A percentile compares a stretch with the other conserved stretches of the same genome.
Conservation (phyloP, 1,140 invertebrate species). For the Mycetomoellerius zeteki region DNA sequence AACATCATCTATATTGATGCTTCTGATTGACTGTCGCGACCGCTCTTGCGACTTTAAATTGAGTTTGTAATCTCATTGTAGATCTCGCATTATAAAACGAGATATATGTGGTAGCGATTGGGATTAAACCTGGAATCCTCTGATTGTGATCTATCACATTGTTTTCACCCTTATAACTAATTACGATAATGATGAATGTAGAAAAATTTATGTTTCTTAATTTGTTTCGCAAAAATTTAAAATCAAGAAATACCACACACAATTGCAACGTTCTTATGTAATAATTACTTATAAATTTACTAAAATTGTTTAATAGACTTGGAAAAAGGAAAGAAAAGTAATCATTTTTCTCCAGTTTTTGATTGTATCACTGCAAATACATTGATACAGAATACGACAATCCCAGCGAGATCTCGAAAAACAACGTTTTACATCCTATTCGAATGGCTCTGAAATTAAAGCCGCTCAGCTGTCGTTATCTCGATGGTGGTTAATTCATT, state of each 20-base stretch:
- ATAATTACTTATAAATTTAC: not conserved
- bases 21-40: too few relatives aligned
- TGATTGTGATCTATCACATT: too few relatives aligned
- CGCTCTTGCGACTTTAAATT: too few relatives aligned
- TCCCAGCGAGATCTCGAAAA: not conserved
- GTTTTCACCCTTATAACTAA: too few relatives aligned
- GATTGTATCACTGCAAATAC: not conserved
- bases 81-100: too few relatives aligned
- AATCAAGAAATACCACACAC: not conserved
- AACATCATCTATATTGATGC: too few relatives aligned
- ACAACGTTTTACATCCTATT: constrained; percentile 4
- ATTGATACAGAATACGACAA: not conserved
- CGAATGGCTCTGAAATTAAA: constrained; percentile 34
- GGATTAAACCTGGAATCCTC: too few relatives aligned
- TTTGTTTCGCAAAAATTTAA: not conserved
- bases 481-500: constrained; percentile 43
- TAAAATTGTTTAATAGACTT: not conserved
- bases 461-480: not conserved
- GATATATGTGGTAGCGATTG: too few relatives aligned
- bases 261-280: not conserved
- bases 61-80: too few relatives aligned
- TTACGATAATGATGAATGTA: too few relatives aligned
- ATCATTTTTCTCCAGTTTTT: not conserved
- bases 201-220: not conserved
- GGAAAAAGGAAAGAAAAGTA: not conserved